Evolutionary conservation across 2,797 vertebrate species (phyloP).

Genomic region (Anabacerthia variegaticeps): DNA sequence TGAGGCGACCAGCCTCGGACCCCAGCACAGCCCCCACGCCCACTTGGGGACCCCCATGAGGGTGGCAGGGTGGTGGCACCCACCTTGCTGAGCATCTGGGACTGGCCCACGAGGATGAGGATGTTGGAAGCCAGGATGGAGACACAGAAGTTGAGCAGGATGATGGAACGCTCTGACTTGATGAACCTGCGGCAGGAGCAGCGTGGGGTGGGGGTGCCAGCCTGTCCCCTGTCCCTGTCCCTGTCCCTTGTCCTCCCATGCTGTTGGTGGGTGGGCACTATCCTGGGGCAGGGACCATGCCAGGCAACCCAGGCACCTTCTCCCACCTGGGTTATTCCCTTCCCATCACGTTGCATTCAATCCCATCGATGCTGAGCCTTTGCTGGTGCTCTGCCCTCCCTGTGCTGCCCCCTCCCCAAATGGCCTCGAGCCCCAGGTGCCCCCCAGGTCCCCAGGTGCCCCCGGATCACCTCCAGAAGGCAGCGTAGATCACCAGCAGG

Average conservation of each 20-base stretch:
- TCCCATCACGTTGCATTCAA: rapidly evolving
- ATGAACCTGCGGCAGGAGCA: slow-evolving; percentile 84
- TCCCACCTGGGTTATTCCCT: neutral
- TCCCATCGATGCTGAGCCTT: rapidly evolving
- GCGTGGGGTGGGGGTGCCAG: neutral
- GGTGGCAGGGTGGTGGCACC: slow-evolving; percentile 29
- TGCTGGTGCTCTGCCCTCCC: rapidly evolving
- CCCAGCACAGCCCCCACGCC: rapidly evolving
- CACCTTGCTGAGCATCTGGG: slow-evolving; percentile 98
- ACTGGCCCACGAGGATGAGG: slow-evolving; percentile 97
- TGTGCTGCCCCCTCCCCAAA: neutral
- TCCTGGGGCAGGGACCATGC: neutral
- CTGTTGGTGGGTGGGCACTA: rapidly evolving
- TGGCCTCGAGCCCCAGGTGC: rapidly evolving
- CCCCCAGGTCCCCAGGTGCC: neutral
- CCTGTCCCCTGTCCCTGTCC: neutral
- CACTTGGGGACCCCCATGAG: rapidly evolving
- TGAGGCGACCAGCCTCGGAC: rapidly evolving
- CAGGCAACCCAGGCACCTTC: neutral
- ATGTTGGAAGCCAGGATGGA: slow-evolving; percentile 98
- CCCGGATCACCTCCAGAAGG: slow-evolving; percentile 91
- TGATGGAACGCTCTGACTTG: slow-evolving; percentile 96
- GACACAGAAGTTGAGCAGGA: slow-evolving; percentile 96
- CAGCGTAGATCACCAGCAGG: slow-evolving; percentile 92
- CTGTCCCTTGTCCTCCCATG: neutral